A percentile compares a stretch with the other conserved stretches of the same genome.
phyloP scores from a whole-genome alignment of 2,113 vertebrate species.

The Halichoerus grypus region DNA sequence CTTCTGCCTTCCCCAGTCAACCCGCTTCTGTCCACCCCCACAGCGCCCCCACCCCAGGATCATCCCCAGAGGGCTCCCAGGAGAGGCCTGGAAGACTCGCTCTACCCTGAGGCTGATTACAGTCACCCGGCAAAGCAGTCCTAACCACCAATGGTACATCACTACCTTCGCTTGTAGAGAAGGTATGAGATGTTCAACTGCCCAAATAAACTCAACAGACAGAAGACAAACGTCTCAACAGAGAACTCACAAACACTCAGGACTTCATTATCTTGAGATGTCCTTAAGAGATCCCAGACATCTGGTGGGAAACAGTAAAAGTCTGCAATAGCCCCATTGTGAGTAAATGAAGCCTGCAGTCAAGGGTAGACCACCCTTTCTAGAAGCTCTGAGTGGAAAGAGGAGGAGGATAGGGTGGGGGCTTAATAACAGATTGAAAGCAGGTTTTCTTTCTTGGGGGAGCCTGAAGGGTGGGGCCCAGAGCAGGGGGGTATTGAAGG shows the following conservation, averaged over 20 bases:
- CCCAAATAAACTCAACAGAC: not conserved
- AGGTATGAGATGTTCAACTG: not conserved
- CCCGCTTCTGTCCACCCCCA: not conserved
- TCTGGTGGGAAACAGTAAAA: not conserved
- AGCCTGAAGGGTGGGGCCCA: not conserved
- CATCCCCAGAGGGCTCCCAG: not conserved
- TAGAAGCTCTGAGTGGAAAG: not conserved
- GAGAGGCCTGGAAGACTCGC: not conserved
- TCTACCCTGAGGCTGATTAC: not conserved
- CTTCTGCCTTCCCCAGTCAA: not conserved
- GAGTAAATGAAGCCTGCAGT: conserved; percentile 44
- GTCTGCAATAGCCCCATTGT: not conserved
- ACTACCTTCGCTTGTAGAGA: not conserved
- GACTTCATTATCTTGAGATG: conserved; percentile 30
- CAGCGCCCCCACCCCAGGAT: not conserved
- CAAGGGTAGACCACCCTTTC: not conserved
- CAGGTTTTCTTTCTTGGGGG: not conserved
- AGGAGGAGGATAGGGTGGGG: not conserved
- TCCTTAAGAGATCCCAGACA: not conserved
- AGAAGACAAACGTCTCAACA: not conserved
- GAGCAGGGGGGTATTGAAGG: not conserved
- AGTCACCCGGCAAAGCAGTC: not conserved
- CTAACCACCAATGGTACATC: not conserved
- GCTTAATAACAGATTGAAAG: conserved; percentile 12
- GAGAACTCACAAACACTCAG: not conserved